Evolutionary conservation across 2,113 vertebrate species (phyloP).

Genomic region (Paradoxurus hermaphroditus): DNA sequence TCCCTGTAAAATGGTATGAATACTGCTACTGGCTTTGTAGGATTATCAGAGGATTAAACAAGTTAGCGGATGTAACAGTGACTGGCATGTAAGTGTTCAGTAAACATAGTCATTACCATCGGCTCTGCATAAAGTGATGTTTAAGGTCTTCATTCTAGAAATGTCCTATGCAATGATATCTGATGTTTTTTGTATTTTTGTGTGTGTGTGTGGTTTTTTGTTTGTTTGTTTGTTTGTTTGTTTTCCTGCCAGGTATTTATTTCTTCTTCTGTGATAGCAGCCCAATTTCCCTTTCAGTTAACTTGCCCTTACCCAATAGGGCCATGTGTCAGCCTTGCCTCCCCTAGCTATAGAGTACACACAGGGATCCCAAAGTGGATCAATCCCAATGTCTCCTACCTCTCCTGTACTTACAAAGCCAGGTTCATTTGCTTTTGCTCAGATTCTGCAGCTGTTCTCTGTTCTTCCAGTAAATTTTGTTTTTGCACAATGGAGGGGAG

Average conservation of each 20-base stretch:
- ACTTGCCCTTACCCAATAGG: background rate
- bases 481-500: background rate
- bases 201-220: too few relatives aligned
- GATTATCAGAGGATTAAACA: background rate
- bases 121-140: background rate
- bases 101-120: background rate
- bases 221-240: background rate
- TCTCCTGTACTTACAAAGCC: background rate
- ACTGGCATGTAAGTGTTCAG: background rate
- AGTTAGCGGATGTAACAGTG: background rate
- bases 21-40: background rate
- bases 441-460: background rate
- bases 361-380: background rate
- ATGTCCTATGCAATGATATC: background rate
- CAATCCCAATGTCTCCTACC: background rate
- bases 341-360: background rate
- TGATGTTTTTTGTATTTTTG: background rate
- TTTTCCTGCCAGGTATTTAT: background rate
- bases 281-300: background rate
- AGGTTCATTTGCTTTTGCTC: background rate
- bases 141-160: background rate
- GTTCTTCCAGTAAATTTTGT: background rate
- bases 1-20: background rate
- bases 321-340: background rate
- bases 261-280: background rate